phyloP scores from a whole-genome alignment of 2,113 vertebrate genomes.

The Myrmecophaga tridactyla region DNA sequence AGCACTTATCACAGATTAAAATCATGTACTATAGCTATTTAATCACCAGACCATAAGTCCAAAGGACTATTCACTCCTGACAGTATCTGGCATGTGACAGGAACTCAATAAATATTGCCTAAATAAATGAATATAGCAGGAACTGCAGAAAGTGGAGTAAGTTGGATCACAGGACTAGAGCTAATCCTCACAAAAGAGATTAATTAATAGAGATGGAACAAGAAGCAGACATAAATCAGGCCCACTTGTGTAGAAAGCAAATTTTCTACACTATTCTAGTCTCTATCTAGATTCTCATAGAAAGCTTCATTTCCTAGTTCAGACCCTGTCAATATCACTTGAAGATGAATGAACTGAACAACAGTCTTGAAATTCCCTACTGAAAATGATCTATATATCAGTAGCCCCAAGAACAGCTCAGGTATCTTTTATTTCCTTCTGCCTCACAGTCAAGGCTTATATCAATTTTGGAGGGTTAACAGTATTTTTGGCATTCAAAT shows the following conservation, averaged over 20 bases:
- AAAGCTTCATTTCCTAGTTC: background rate
- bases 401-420: background rate
- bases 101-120: background rate
- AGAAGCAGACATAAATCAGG: background rate
- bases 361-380: background rate
- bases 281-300: background rate
- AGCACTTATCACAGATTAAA: background rate
- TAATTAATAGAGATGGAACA: background rate
- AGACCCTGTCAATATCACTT: background rate
- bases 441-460: background rate
- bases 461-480: background rate
- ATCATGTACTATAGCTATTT: background rate
- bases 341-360: background rate
- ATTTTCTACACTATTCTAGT: background rate
- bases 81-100: background rate
- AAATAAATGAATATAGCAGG: background rate
- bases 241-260: background rate
- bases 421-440: background rate
- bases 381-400: background rate
- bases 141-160: background rate
- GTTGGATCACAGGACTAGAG: background rate
- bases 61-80: background rate
- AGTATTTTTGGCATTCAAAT: background rate
- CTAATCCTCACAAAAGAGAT: background rate
- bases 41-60: background rate